Base-by-base conservation (phyloP, 2,888 invertebrate species). In the Odiellus spinosus region DNA sequence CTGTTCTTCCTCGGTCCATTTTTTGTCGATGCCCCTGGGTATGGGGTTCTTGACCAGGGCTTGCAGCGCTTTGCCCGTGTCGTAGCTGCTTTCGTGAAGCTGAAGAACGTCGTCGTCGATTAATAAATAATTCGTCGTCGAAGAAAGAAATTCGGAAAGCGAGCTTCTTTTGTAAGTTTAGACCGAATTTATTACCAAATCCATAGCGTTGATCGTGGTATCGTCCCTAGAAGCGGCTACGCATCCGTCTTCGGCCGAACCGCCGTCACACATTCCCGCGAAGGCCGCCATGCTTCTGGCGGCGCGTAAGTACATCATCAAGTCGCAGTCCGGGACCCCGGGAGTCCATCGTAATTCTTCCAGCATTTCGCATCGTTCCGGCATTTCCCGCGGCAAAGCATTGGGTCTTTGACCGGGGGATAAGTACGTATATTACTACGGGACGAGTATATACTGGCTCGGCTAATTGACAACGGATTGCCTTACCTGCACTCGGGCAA, bases 241-340 rank as follows among this genome's bases (percentile, higher is more conserved):
- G 70, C 90, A 91, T 62, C 93, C 93, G 70, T 95, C 93, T 69
- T 93, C 93, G 46, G 91, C 84, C 56, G 86, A 86, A 49, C 93
- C 93, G 55, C 91, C 91, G 74, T 93, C 91, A 76, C 93, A 93
- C 90, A 95, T 91, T 60, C 93, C 90, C 55, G 93, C 93, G 71
- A 95, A 95, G 50, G 93, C 93, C 64, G 95, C 93, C 84, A 96
- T 91, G 53, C 91, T 91, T 61, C 70, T 66, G 58, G 91, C 93
- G 59, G 93, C 95, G 62, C 93, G 75, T 67, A 95, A 77, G 73
- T 88, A 95, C 91, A 95, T 93, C 64, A 93, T 78, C 66, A 95
- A 77, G 73, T 95, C 93, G 60, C 86, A 82, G 72, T 95, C 95
- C 58, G 86, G 78, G 72, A 90, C 83, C 59, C 84, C 84, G 52